Evolutionary conservation across 2,888 invertebrate genomes (phyloP).

Genomic region (Abrostola triplasia): DNA sequence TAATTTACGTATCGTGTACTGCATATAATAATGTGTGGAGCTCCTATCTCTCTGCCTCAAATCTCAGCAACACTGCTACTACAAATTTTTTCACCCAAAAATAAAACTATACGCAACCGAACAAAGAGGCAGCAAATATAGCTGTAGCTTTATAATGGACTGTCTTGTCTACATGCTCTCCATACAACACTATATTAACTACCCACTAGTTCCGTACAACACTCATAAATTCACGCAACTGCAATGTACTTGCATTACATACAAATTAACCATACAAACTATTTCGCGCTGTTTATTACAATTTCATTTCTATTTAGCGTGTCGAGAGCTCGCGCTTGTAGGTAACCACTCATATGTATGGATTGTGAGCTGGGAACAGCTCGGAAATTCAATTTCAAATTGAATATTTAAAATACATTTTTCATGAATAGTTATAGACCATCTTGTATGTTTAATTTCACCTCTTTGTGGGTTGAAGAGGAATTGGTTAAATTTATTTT

Average conservation of each 20-base stretch:
- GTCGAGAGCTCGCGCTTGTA: constrained; percentile 4
- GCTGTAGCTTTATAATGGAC: no score
- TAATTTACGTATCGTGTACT: no score
- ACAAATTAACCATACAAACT: constrained; percentile 18
- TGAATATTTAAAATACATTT: neutral
- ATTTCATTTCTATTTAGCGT: constrained; percentile 23
- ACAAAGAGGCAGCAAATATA: no score
- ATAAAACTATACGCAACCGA: no score
- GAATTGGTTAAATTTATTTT: no score
- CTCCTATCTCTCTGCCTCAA: no score
- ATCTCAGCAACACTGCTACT: no score
- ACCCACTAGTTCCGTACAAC: constrained; percentile 4
- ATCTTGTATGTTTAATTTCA: neutral
- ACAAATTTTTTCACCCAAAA: no score
- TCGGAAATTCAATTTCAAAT: constrained; percentile 6
- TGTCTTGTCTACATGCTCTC: no score
- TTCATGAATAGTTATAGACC: neutral
- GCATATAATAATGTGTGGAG: no score
- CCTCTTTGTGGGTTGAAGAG: no score
- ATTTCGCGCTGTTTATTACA: constrained; percentile 22
- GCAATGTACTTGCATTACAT: constrained; percentile 11
- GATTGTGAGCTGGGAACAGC: constrained; percentile 3
- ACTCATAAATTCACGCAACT: constrained; percentile 3
- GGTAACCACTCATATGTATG: constrained; percentile 4
- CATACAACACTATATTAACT: neutral